Conservation (phyloP, 2,888 invertebrate species). For the Glyphotaelius pellucidus region DNA sequence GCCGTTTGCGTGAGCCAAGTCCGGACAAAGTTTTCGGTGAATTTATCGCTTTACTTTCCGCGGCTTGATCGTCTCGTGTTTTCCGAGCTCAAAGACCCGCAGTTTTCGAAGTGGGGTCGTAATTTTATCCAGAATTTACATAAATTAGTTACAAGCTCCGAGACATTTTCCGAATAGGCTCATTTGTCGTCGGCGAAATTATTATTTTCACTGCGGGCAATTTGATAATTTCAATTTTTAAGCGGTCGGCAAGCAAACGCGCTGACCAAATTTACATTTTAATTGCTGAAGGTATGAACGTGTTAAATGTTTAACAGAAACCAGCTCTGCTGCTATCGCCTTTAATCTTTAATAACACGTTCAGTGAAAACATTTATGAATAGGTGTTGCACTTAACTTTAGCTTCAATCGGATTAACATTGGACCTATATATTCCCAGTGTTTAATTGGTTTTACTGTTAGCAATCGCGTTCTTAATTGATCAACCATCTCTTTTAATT, state of each 20-base stretch:
- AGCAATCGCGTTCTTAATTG: neutral
- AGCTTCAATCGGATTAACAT: conserved; percentile 12
- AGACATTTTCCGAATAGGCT: conserved; percentile 44
- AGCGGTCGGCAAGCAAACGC: conserved; percentile 16
- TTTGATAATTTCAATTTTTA: conserved; percentile 43
- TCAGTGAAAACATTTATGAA: conserved; percentile 23
- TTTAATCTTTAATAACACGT: conserved; percentile 37
- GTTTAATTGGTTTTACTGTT: conserved; percentile 21
- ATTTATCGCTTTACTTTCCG: conserved; percentile 50
- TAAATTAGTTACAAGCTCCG: conserved; percentile 41
- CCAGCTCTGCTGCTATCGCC: conserved; percentile 8
- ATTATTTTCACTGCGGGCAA: conserved; percentile 23
- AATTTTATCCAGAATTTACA: conserved; percentile 36
- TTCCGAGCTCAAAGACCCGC: conserved; percentile 15
- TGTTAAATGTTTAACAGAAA: conserved; percentile 18
- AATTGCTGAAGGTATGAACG: conserved; percentile 31
- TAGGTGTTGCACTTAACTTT: conserved; percentile 24
- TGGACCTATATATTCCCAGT: neutral
- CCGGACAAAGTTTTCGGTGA: conserved; percentile 52
- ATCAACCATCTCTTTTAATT: neutral
- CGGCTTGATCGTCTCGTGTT: conserved; percentile 33
- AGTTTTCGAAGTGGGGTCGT: conserved; percentile 30
- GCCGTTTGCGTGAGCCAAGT: conserved; percentile 47
- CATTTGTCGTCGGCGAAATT: conserved; percentile 31
- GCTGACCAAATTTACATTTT: conserved; percentile 38